These are phyloP conservation scores for Beris morrisii DNA, from an alignment of 2,888 invertebrate species.

Conservation along the genomic window DNA sequence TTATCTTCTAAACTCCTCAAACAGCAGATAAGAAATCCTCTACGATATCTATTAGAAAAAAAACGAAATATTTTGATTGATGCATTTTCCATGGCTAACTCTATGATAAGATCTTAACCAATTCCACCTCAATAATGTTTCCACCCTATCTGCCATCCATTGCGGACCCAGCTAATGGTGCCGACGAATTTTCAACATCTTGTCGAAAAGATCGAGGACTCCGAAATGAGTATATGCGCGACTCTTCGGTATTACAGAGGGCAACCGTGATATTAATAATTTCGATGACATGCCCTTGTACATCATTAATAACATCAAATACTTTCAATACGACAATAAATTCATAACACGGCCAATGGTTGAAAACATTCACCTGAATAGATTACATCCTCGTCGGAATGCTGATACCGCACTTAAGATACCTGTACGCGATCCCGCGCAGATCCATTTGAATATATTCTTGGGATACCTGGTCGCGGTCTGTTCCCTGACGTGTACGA, in stretches of 20 bases:
- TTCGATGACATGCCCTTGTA: conserved; percentile 39
- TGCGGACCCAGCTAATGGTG: no score
- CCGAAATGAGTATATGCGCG: neutral
- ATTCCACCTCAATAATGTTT: neutral
- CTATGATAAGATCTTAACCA: neutral
- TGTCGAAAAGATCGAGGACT: neutral
- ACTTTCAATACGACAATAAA: conserved; percentile 37
- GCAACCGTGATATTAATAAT: conserved; percentile 35
- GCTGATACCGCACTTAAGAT: conserved; percentile 25
- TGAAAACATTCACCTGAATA: conserved; percentile 28
- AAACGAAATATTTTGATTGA: no score
- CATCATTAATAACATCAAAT: conserved; percentile 39
- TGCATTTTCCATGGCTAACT: neutral
- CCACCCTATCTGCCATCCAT: no score
- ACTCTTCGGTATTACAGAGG: conserved; percentile 1
- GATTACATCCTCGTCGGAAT: conserved; percentile 19
- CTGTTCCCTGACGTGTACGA: no score
- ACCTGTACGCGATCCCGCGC: conserved; percentile 20
- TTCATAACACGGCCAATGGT: conserved; percentile 25
- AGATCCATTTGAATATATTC: conserved; percentile 16
- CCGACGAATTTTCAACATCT: neutral
- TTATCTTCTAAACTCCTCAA: no score
- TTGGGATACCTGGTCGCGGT: neutral
- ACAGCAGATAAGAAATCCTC: no score
- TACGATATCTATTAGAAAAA: no score